Conservation (phyloP, 2,797 vertebrate species). For the Phoeniculus purpureus region DNA sequence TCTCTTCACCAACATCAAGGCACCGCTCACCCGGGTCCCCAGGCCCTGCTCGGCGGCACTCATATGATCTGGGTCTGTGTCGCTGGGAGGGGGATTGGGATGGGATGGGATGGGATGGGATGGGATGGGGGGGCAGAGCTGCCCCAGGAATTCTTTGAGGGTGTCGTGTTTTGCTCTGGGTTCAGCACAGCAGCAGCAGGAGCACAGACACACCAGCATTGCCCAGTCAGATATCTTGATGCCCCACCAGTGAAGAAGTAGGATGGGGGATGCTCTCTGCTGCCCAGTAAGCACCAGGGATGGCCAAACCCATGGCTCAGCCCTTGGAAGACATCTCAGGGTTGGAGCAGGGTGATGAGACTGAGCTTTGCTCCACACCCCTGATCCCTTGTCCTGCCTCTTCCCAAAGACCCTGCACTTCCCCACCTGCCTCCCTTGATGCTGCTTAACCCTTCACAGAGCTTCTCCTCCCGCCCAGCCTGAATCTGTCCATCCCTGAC, state of each 20-base stretch:
- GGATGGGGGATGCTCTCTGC: not conserved
- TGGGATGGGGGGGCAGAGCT: not conserved
- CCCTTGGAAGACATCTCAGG: not conserved
- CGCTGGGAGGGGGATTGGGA: not conserved
- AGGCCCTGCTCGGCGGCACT: fast-evolving
- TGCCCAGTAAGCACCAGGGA: no score
- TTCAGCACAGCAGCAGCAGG: not conserved
- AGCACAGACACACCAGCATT: not conserved
- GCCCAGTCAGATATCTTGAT: not conserved
- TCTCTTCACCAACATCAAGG: not conserved
- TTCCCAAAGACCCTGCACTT: not conserved
- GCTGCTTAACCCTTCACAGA: fast-evolving
- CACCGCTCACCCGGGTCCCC: not conserved
- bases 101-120: not conserved
- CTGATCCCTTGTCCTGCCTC: fast-evolving
- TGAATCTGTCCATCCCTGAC: not conserved
- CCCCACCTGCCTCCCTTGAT: fast-evolving
- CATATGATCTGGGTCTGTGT: no score
- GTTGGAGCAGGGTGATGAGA: fast-evolving
- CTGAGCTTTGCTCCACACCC: not conserved
- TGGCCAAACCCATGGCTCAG: fast-evolving
- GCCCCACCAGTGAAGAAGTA: fast-evolving
- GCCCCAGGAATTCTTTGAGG: not conserved
- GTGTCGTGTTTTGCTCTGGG: fast-evolving
- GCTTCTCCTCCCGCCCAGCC: not conserved